Percentiles rank a stretch among this genome's conserved stretches.
Conservation (phyloP, 2,113 vertebrate genomes). For the Aptenodytes forsteri region DNA sequence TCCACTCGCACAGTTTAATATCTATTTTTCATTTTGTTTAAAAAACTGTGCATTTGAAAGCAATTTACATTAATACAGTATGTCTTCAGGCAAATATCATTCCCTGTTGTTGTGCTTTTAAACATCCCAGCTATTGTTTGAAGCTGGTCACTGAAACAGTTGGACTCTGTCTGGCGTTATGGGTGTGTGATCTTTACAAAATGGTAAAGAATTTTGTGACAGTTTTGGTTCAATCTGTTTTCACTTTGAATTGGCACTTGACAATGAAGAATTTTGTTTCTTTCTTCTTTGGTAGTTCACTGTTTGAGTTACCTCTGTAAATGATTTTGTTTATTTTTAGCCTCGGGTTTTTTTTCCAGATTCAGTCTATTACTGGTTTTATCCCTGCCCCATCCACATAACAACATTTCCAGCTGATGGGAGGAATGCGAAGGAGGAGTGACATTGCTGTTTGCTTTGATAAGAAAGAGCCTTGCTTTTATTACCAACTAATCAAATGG, state of each 20-base stretch:
- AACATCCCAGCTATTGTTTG: slow-evolving; percentile 21
- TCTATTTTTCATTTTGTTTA: not conserved
- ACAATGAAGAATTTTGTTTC: not conserved
- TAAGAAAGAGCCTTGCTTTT: not conserved
- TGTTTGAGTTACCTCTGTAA: not conserved
- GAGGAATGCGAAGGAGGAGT: not conserved
- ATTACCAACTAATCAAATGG: not conserved
- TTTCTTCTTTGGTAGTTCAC: not conserved
- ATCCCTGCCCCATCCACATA: not conserved
- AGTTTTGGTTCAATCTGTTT: slow-evolving; percentile 42
- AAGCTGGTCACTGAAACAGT: not conserved
- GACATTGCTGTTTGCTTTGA: not conserved
- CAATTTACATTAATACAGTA: not conserved
- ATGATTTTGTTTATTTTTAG: not conserved
- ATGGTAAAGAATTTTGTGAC: not conserved
- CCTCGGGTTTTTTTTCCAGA: not conserved
- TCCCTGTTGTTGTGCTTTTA: not conserved
- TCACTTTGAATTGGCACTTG: slow-evolving; percentile 4
- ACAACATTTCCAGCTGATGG: not conserved
- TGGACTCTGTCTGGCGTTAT: not conserved
- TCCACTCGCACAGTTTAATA: not conserved
- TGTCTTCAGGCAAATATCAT: slow-evolving; percentile 10
- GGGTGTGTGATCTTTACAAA: not conserved
- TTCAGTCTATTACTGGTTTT: not conserved
- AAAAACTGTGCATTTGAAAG: slow-evolving; percentile 18